A percentile compares a stretch with the other conserved stretches of the same genome.
Evolutionary conservation across 2,888 invertebrate species (phyloP).

Genomic region (Gandaritis pyraliata): DNA sequence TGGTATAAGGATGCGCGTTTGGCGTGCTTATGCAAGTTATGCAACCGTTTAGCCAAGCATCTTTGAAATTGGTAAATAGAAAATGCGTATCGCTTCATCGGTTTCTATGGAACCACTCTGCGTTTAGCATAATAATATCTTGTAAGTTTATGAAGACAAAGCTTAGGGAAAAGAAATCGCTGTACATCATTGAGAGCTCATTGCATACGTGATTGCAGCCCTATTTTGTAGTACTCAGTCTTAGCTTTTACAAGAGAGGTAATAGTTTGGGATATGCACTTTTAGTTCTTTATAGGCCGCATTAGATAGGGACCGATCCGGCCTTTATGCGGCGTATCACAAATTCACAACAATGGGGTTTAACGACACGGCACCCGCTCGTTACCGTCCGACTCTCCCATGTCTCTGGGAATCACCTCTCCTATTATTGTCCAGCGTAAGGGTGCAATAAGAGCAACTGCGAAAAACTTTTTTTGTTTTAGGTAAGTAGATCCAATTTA

Average conservation of each 20-base stretch:
- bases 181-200: slow-evolving; percentile 30
- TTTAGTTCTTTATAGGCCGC: slow-evolving; percentile 71
- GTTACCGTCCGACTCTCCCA: slow-evolving; percentile 67
- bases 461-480: slow-evolving; percentile 34
- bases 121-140: slow-evolving; percentile 29
- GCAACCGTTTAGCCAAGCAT: slow-evolving; percentile 24
- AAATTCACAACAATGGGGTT: slow-evolving; percentile 63
- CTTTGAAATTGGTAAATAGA: slow-evolving; percentile 27
- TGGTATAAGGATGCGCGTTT: slow-evolving; percentile 29
- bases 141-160: slow-evolving; percentile 24
- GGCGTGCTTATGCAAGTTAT: slow-evolving; percentile 30
- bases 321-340: slow-evolving; percentile 71
- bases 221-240: slow-evolving; percentile 28
- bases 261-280: slow-evolving; percentile 56
- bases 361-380: slow-evolving; percentile 68
- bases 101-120: slow-evolving; percentile 9
- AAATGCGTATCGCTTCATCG: slow-evolving; percentile 29
- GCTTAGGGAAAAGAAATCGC: slow-evolving; percentile 31
- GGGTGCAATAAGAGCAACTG: slow-evolving; percentile 64
- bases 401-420: slow-evolving; percentile 67
- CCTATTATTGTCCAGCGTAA: slow-evolving; percentile 67
- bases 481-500: slow-evolving; percentile 28
- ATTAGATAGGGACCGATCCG: slow-evolving; percentile 67
- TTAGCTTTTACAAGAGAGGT: slow-evolving; percentile 29
- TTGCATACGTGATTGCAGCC: slow-evolving; percentile 35